Percentiles rank a stretch among this genome's conserved stretches.
phyloP scores from a whole-genome alignment of 2,888 invertebrate species.

The Fragum whitleyi region DNA sequence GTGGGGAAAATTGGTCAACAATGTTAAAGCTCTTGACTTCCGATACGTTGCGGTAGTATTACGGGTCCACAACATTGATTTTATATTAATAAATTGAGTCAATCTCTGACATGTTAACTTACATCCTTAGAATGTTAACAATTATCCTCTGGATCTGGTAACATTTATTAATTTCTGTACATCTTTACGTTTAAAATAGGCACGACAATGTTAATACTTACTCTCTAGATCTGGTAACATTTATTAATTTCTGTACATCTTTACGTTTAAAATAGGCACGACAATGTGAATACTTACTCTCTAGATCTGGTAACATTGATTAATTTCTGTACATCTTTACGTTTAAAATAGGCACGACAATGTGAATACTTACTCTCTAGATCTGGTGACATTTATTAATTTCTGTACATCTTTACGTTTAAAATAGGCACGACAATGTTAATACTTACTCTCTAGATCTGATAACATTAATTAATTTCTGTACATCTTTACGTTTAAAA shows the following conservation, averaged over 20 bases:
- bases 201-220: too few species aligned
- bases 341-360: constrained; percentile 77
- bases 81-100: too few species aligned
- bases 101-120: too few species aligned
- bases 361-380: constrained; percentile 67
- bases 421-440: constrained; percentile 75
- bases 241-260: constrained; percentile 75
- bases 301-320: constrained; percentile 71
- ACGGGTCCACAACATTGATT: too few species aligned
- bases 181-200: constrained; percentile 77
- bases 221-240: constrained; percentile 69
- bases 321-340: constrained; percentile 75
- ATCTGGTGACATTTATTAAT: constrained; percentile 71
- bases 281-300: constrained; percentile 64
- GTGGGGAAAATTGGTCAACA: too few species aligned
- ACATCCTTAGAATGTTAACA: neutral
- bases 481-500: constrained; percentile 77
- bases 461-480: constrained; percentile 71
- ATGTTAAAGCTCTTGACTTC: too few species aligned
- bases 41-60: too few species aligned
- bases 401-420: constrained; percentile 75
- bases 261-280: constrained; percentile 76
- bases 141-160: constrained; percentile 71
- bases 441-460: constrained; percentile 68
- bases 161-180: constrained; percentile 72